These are phyloP conservation scores for Nautilus pompilius DNA, from an alignment of 1,140 invertebrate species.

Conservation along the genomic window DNA sequence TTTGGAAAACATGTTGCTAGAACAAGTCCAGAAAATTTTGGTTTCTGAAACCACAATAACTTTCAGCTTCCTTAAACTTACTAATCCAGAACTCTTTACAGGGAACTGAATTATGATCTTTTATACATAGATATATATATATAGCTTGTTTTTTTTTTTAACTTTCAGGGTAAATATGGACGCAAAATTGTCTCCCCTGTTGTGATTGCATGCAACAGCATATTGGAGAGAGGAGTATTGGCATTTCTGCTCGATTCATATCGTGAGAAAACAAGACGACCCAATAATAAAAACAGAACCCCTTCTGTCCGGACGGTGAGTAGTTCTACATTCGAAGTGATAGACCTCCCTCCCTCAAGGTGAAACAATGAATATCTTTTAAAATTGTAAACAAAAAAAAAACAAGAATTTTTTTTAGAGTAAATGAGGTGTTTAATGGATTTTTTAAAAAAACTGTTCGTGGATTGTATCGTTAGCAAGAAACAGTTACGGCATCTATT, in stretches of 20 bases:
- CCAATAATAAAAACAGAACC: not conserved
- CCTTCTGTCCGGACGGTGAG: no score
- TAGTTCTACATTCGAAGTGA: no score
- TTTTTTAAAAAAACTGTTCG: not conserved
- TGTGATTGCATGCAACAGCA: constrained; percentile 23
- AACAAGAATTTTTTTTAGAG: not conserved
- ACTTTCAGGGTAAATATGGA: constrained; percentile 16
- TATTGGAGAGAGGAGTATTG: constrained; percentile 21
- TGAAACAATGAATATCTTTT: no score
- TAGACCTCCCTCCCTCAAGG: no score
- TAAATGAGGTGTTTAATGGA: not conserved
- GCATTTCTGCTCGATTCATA: constrained; percentile 25
- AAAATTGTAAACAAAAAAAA: not conserved
- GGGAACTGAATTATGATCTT: no score
- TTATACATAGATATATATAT: no score
- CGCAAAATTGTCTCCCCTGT: constrained; percentile 15
- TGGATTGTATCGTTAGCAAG: not conserved
- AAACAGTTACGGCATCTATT: not conserved
- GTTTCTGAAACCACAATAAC: no score
- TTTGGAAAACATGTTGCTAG: no score
- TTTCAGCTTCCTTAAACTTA: no score
- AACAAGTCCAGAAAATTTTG: no score
- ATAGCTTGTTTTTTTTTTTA: not conserved
- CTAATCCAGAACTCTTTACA: no score
- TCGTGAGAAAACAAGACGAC: constrained; percentile 13